Conservation (phyloP, 2,888 invertebrate species). For the Nycteola revayana region DNA sequence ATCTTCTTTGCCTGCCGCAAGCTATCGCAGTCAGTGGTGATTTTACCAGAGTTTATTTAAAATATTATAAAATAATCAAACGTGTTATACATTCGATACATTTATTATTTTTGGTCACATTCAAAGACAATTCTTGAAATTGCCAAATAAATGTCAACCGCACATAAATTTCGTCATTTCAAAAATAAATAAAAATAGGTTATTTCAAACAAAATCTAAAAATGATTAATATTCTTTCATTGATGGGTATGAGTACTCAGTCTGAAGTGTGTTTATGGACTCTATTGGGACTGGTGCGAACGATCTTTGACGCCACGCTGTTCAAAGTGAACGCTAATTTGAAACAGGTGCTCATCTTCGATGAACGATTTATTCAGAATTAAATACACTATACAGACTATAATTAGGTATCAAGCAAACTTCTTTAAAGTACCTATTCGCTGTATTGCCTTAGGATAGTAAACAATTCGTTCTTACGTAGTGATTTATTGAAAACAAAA, state of each 20-base stretch:
- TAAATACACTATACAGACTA: slow-evolving; percentile 7
- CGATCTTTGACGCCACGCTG: slow-evolving; percentile 79
- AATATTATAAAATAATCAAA: too few species aligned
- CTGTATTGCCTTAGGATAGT: too few species aligned
- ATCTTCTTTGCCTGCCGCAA: too few species aligned
- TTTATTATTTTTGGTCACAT: too few species aligned
- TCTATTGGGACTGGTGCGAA: slow-evolving; percentile 71
- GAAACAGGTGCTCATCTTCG: slow-evolving; percentile 58
- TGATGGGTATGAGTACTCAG: slow-evolving; percentile 72
- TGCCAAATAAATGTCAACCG: slow-evolving; percentile 6
- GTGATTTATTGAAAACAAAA: too few species aligned
- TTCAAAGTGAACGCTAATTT: slow-evolving; percentile 79
- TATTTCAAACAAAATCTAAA: slow-evolving; percentile 11
- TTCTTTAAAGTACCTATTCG: too few species aligned
- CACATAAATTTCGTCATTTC: slow-evolving; percentile 4
- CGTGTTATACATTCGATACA: too few species aligned
- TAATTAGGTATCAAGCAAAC: too few species aligned
- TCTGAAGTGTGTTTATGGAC: slow-evolving; percentile 78
- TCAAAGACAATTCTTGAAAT: too few species aligned
- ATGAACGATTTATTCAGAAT: slow-evolving; percentile 27
- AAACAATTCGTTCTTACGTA: too few species aligned
- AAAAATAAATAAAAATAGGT: slow-evolving; percentile 11
- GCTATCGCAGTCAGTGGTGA: too few species aligned
- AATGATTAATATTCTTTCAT: slow-evolving; percentile 68
- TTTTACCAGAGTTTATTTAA: too few species aligned